phyloP scores from a whole-genome alignment of 2,797 vertebrate genomes.

The Pangasius sanitwongsei region DNA sequence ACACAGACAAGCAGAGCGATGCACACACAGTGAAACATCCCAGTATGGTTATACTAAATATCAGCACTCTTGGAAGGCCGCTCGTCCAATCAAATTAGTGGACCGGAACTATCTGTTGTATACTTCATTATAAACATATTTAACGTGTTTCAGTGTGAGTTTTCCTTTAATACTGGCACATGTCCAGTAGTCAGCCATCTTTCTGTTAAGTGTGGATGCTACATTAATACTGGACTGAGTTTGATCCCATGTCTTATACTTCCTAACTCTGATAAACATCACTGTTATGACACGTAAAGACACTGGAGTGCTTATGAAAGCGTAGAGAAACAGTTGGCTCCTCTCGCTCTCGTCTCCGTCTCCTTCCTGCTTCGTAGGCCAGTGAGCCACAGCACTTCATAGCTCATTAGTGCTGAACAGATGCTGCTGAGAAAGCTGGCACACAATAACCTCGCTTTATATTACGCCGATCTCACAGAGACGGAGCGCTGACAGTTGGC shows the following conservation, averaged over 20 bases:
- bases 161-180: neutral
- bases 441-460: constrained; percentile 60
- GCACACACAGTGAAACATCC: neutral
- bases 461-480: constrained; percentile 56
- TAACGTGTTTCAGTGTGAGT: neutral
- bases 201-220: neutral
- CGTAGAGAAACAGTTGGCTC: constrained; percentile 35
- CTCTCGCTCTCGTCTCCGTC: constrained; percentile 25
- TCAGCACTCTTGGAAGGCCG: neutral
- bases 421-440: constrained; percentile 60
- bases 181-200: neutral
- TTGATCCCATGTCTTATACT: neutral
- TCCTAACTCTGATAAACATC: constrained; percentile 5
- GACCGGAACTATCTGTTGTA: neutral
- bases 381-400: constrained; percentile 56
- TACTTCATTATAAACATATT: neutral
- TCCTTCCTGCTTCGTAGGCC: constrained; percentile 49
- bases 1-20: neutral
- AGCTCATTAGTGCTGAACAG: constrained; percentile 63
- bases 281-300: neutral
- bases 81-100: neutral
- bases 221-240: neutral
- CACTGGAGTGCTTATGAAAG: constrained; percentile 24
- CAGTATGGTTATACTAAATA: neutral
- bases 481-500: constrained; percentile 60